phyloP scores from a whole-genome alignment of 2,797 vertebrate genomes.

The Neoniphon sammara region DNA sequence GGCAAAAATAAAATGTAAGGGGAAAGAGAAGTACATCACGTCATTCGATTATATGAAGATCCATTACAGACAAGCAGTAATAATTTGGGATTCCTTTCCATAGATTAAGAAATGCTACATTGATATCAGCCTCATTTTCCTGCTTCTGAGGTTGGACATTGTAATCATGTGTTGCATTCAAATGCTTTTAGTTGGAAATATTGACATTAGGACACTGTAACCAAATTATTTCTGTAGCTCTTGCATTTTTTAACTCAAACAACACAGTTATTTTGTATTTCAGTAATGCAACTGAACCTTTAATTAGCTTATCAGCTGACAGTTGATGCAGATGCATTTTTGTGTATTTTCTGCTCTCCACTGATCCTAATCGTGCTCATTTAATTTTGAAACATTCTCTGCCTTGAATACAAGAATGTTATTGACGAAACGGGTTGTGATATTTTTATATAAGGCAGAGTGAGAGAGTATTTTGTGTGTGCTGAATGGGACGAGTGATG shows the following conservation, averaged over 20 bases:
- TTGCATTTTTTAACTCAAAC: not conserved
- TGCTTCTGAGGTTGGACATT: not conserved
- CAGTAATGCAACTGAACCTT: not conserved
- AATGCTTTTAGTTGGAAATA: not conserved
- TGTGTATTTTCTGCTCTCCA: not conserved
- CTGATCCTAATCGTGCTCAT: constrained; percentile 6
- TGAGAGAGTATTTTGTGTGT: not conserved
- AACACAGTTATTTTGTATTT: not conserved
- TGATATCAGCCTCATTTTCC: not conserved
- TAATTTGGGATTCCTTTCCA: no score
- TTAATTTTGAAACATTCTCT: not conserved
- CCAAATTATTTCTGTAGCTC: not conserved
- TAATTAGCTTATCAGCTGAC: not conserved
- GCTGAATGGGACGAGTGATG: not conserved
- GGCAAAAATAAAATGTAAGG: no score
- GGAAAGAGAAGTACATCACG: no score
- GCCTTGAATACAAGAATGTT: not conserved
- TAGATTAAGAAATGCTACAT: no score
- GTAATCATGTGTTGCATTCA: not conserved
- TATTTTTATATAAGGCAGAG: not conserved
- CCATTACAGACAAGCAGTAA: no score
- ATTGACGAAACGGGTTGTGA: not conserved
- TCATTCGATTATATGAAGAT: no score
- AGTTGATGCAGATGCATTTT: not conserved
- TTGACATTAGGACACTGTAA: not conserved